Evolutionary conservation across 2,113 vertebrate genomes (phyloP), one percentile per base, ranked within the genome.

Genomic region (Corythoichthys haematopterus): DNA sequence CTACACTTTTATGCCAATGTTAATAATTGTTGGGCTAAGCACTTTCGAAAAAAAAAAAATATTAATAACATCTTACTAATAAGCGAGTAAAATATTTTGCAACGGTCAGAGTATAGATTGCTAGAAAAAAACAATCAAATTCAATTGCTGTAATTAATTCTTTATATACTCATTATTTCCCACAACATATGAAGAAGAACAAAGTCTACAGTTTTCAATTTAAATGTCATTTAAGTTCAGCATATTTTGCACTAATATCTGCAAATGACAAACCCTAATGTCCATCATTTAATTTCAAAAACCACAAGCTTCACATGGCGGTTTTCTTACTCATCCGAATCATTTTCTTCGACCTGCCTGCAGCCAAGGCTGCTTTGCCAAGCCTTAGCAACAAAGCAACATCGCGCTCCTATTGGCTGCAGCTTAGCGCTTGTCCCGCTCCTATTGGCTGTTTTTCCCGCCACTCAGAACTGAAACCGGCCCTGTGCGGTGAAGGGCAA

Each of bases 321-420:
- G 33, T 12, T 57, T 35, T 40, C 37, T 40, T 43, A n/a, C 8
- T 61, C 38, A 37, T 61, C n/a, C 4, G 43, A 62, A 40, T 62
- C 40, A 3, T 58, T 57, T 40, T 52, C 48, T 58, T 53, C 38
- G 64, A 55, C 52, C 45, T 72, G 2, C 63, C 6, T 28, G 20
- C 20, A n/a, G 56, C 9, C 69, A 3, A 71, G 20, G 55, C 50
- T 59, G 14, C 33, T 55, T 66, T 69, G 16, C 68, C 85, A 36
- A 77, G 80, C 85, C 86, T 72, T 85, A 77, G 89, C 81, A 90
- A 90, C 89, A 89, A 55, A 66, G 65, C 75, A 46, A 74, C 37
- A n/a, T 1, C 36, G 48, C 6, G 50, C 75, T 77, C 69, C 50
- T 57, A 90, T 88, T 89, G 89, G 89, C 81, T 65, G 66, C 43